Base-by-base conservation (phyloP, 2,888 invertebrate genomes). In the Nomada goodeniana region DNA sequence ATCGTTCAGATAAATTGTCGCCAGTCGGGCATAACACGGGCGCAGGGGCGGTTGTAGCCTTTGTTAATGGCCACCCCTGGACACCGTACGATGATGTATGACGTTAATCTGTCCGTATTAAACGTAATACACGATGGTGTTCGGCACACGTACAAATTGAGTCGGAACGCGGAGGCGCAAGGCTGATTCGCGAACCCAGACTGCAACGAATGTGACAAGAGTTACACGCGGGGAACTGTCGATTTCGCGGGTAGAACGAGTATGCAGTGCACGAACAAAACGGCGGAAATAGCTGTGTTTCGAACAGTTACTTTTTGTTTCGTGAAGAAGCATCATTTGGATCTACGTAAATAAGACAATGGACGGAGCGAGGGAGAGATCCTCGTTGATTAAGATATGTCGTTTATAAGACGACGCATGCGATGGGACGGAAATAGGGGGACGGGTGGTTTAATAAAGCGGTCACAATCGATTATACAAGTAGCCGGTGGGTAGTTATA, bases 1-100 rank as follows among this genome's bases (percentile, higher is more conserved):
- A 70, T 80, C 74, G 18, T 13, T 59, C 29, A 26, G 60, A 71
- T 71, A 68, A 81, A 81, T 82, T 57, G 67, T 67, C 59, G 47
- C 26, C 26, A n/a, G 47, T 47, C 20, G 23, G 10, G 11, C 13
- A n/a, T 20, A 18, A 20, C 18, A 10, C 5, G 13, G 65, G 1
- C 10, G 7, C 20, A 23, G 10, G 15, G 29, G 15, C 42, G 23
- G 68, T 2, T 65, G 73, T n/a, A 44, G 29, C 76, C 55, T 63
- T 59, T 59, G 71, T 82, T 72, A 81, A 82, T 76, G 76, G 75
- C 29, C 53, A 15, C 13, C 36, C 18, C 20, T 23, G 20, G n/a
- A 11, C 26, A 11, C 18, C 29, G 13, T 0, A 0, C 18, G 61
- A 68, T 71, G 82, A 82, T 71, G 20, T 23, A 82, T n/a, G 59